These are phyloP conservation scores for Lasaia peninsularis DNA, from an alignment of 1,140 invertebrate genomes.

Conservation along the genomic window DNA sequence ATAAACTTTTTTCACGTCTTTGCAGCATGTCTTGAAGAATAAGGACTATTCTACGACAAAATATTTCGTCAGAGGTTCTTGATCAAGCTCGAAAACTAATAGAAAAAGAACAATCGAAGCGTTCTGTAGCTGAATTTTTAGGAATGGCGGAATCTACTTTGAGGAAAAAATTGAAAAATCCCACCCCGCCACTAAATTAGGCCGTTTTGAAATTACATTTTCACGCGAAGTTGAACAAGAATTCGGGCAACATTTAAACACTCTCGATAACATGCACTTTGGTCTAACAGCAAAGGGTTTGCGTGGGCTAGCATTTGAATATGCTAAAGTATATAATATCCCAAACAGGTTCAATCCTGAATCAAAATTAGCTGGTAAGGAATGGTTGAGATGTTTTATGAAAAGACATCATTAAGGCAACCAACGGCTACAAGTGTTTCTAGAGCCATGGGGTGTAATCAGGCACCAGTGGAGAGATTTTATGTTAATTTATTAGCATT, in stretches of 20 bases:
- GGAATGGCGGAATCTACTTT: too few species aligned
- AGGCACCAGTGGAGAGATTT: slow-evolving; percentile 21
- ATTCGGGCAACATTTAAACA: too few species aligned
- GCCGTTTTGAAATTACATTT: too few species aligned
- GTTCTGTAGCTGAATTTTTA: too few species aligned
- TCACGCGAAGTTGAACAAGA: too few species aligned
- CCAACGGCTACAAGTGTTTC: slow-evolving; percentile 17
- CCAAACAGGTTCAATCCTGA: slow-evolving; percentile 19
- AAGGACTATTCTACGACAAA: not conserved
- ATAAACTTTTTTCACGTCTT: not conserved
- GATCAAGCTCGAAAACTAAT: not conserved
- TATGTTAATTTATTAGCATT: slow-evolving; percentile 19
- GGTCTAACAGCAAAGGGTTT: too few species aligned
- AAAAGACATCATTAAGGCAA: slow-evolving; percentile 17
- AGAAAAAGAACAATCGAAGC: too few species aligned
- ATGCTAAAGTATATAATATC: slow-evolving; percentile 21
- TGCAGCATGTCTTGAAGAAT: not conserved
- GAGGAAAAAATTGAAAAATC: too few species aligned
- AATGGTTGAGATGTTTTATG: slow-evolving; percentile 23
- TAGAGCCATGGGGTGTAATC: slow-evolving; percentile 31
- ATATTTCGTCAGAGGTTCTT: not conserved
- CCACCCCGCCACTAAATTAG: too few species aligned
- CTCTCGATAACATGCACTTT: too few species aligned
- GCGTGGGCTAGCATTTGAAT: slow-evolving; percentile 2
- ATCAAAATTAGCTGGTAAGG: slow-evolving; percentile 22